These are phyloP conservation scores for Eumerus sabulonum DNA, from an alignment of 2,888 invertebrate genomes.

Conservation along the genomic window DNA sequence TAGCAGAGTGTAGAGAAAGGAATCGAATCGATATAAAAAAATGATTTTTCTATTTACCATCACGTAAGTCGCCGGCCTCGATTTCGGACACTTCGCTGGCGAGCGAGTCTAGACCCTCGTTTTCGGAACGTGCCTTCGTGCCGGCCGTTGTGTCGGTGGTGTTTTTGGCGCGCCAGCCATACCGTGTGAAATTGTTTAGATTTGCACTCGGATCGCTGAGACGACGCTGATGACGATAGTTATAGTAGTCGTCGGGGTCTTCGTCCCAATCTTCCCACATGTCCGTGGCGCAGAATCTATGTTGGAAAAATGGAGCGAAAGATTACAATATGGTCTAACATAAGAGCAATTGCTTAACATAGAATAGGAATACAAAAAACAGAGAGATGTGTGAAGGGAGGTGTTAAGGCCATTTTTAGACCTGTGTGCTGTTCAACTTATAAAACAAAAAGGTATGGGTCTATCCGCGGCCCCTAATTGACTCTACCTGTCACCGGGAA, in stretches of 20 bases:
- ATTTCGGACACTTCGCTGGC: slow-evolving; percentile 93
- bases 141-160: slow-evolving; percentile 82
- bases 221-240: slow-evolving; percentile 87
- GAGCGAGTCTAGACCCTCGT: slow-evolving; percentile 93
- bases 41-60: slow-evolving; percentile 88
- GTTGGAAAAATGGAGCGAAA: slow-evolving; percentile 3
- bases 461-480: too few relatives aligned
- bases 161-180: slow-evolving; percentile 86
- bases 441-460: too few relatives aligned
- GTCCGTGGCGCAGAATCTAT: slow-evolving; percentile 86
- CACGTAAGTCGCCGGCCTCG: slow-evolving; percentile 94
- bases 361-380: too few relatives aligned
- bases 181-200: slow-evolving; percentile 89
- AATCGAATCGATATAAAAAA: slow-evolving; percentile 26
- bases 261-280: slow-evolving; percentile 96
- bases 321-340: too few relatives aligned
- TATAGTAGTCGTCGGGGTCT: slow-evolving; percentile 90
- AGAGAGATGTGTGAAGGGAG: too few relatives aligned
- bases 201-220: slow-evolving; percentile 97
- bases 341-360: too few relatives aligned
- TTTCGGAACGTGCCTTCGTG: slow-evolving; percentile 92
- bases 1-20: slow-evolving; percentile 29
- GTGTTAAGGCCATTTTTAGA: too few relatives aligned
- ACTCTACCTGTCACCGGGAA: too few relatives aligned
- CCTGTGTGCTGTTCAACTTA: too few relatives aligned